Base-by-base conservation (phyloP, 2,888 invertebrate genomes). In the Osmoderma eremita region DNA sequence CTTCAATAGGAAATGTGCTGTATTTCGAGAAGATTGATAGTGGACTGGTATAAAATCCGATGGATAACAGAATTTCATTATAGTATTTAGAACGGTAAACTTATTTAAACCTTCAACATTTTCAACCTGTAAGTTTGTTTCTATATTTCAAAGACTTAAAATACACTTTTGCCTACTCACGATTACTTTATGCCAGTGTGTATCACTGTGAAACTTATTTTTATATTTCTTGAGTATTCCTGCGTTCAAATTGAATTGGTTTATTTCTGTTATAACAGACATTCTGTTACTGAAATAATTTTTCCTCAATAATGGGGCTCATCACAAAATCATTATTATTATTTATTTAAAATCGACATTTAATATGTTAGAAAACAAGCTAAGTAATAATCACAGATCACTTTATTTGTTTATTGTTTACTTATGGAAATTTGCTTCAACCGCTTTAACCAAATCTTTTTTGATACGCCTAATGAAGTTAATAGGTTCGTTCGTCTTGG, bases 11-110 rank as follows among this genome's bases (percentile, higher is more conserved):
- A 86, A 86, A 63, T 76, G 79, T 0, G 81, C 78, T 51, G 80
- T 80, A 2, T 79, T 80, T 4, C 72, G 71, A 45, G 69, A 72
- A 4, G 73, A 68, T 70, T 81, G 82, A 72, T 82, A 84, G n/a
- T 74, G 76, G 0, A 86, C 83, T 3, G 86, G 86, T 64, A 86
- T 83, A 20, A 86, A 77, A 72, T 86, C 85, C 1, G 81, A 75
- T 0, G 86, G 85, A 63, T 83, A 79, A 1, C 84, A 80, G 13
- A 83, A 78, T 24, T 79, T 79, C 49, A 86, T 72, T 65, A 86
- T 80, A 5, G 81, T 78, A 73, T 80, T 81, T 20, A 86, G 72
- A 13, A 85, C 76, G 4, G 69, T 68, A 68, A 84, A 82, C 45
- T 81, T 77, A 1, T 80, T 75, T 48, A 79, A 78, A 6, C 75